Evolutionary conservation across 2,888 invertebrate genomes (phyloP), one percentile per base, ranked within the genome.

Genomic region (Drosophila demipolita): DNA sequence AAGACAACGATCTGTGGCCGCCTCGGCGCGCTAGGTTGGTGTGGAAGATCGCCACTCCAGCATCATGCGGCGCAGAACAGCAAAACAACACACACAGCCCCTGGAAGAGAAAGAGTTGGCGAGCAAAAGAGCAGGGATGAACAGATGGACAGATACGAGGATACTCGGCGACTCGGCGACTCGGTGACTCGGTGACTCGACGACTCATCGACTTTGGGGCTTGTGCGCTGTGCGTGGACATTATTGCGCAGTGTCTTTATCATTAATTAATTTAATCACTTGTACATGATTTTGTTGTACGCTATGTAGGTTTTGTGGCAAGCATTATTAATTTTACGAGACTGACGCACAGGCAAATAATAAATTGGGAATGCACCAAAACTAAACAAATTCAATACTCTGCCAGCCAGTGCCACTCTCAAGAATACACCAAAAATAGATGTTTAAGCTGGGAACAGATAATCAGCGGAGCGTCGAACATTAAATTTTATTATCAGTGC

Each of bases 201-300:
- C 26, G 54, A 36, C 36, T 36, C 26, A 36, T 36, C n/a, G 55
- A 38, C 38, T 55, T 11, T 36, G 38, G 11, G 40, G n/a, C 36
- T 45, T 35, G 29, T 20, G 36, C 38, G 57, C 48, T 73, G 74
- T 76, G 80, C 87, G 90, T 87, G 90, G 91, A 90, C 91, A 91
- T 91, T 90, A 90, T 91, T 91, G 86, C 82, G 78, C 90, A 91
- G 90, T 91, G 91, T 91, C 91, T 88, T 89, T 87, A 88, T 90
- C 90, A 90, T 90, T 90, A 91, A 91, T 91, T 91, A 91, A 91
- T 91, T 90, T 90, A 90, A 90, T 90, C 91, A 91, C 91, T 91
- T 85, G 80, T 77, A 91, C 90, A 91, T 90, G 91, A 90, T 80
- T 87, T 78, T 66, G 80, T 66, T 82, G 90, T 80, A 67, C 68